These are phyloP conservation scores for Synanthedon formicaeformis DNA, from an alignment of 2,888 invertebrate genomes.

Conservation along the genomic window DNA sequence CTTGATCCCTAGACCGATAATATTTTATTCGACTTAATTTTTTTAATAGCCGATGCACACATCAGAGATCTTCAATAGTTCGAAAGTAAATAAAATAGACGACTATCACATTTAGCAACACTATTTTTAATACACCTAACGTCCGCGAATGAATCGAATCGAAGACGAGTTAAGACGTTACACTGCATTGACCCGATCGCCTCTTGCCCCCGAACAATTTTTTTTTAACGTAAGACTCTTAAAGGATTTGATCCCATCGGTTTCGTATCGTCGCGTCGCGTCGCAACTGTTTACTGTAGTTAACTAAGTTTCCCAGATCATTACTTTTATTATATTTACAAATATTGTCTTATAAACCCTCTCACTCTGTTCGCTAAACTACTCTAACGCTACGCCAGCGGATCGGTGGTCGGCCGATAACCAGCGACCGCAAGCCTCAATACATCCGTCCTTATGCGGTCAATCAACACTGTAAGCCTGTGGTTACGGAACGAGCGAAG, in stretches of 20 bases:
- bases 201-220: conserved; percentile 30
- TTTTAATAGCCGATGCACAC: conserved; percentile 51
- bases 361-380: conserved; percentile 69
- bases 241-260: conserved; percentile 73
- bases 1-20: conserved; percentile 86
- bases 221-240: conserved; percentile 64
- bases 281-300: conserved; percentile 41
- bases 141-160: conserved; percentile 46
- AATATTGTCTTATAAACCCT: conserved; percentile 71
- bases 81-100: conserved; percentile 63
- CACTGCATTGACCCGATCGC: conserved; percentile 51
- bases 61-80: conserved; percentile 54
- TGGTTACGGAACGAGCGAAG: too few species aligned
- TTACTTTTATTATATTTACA: conserved; percentile 69
- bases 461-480: too few species aligned
- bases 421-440: conserved; percentile 18
- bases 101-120: conserved; percentile 69
- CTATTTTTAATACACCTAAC: conserved; percentile 62
- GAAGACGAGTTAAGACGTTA: conserved; percentile 55
- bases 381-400: conserved; percentile 62
- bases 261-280: conserved; percentile 57
- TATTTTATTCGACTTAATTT: conserved; percentile 47
- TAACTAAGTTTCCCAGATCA: conserved; percentile 56
- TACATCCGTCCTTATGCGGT: too few species aligned
- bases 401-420: conserved; percentile 52